A percentile compares a stretch with the other conserved stretches of the same genome.
These are phyloP conservation scores for Cariama cristata DNA, from an alignment of 2,113 vertebrate species.

Conservation along the genomic window DNA sequence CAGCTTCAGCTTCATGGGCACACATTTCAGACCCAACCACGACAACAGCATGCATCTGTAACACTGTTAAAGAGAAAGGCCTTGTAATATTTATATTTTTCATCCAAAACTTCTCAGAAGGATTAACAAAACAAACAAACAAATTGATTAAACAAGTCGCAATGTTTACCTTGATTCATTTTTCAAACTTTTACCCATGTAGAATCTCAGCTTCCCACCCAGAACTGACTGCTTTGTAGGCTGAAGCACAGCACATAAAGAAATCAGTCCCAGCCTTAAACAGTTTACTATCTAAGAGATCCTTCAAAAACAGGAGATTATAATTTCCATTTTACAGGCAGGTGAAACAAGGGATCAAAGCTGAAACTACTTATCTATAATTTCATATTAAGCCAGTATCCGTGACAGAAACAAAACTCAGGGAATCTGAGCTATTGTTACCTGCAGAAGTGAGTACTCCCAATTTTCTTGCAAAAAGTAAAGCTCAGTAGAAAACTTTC, in stretches of 20 bases:
- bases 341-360: not conserved
- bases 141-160: not conserved
- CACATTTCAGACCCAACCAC: not conserved
- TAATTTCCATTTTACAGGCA: not conserved
- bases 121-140: not conserved
- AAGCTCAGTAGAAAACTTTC: not conserved
- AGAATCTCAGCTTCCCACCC: not conserved
- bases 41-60: not conserved
- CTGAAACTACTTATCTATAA: not conserved
- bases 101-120: not conserved
- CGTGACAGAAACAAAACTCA: not conserved
- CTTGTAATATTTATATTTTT: not conserved
- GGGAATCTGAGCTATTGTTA: not conserved
- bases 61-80: not conserved
- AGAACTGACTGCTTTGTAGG: not conserved
- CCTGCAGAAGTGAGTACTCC: not conserved
- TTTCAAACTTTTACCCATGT: not conserved
- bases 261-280: not conserved
- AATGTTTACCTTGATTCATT: not conserved
- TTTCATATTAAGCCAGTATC: not conserved
- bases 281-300: not conserved
- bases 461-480: not conserved
- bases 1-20: not conserved
- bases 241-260: not conserved
- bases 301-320: not conserved